Conservation (phyloP, 2,797 vertebrate genomes). For the Choloepus didactylus region DNA sequence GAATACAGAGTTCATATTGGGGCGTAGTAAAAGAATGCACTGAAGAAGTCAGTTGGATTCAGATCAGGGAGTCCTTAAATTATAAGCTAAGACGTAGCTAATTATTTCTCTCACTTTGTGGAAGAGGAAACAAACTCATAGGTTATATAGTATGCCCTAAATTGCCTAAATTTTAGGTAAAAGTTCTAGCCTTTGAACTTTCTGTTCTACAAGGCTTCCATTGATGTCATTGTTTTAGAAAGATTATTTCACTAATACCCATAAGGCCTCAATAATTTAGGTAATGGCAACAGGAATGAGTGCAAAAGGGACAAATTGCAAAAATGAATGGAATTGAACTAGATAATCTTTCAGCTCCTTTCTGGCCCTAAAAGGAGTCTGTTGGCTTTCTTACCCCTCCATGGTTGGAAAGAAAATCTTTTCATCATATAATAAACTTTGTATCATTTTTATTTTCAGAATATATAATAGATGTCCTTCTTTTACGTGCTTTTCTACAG, state of each 20-base stretch:
- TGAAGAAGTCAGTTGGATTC: not conserved
- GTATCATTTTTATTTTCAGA: constrained; percentile 48
- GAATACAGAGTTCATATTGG: constrained; percentile 10
- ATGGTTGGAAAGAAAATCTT: constrained; percentile 55
- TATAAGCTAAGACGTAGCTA: not conserved
- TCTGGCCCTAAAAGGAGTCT: not conserved
- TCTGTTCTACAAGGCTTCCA: not conserved
- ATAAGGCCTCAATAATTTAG: constrained; percentile 41
- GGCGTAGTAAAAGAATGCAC: not conserved
- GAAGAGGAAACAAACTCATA: constrained; percentile 13
- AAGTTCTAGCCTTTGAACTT: constrained; percentile 20
- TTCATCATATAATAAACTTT: not conserved
- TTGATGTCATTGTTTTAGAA: constrained; percentile 16
- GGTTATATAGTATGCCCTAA: constrained; percentile 18
- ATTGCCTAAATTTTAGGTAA: not conserved
- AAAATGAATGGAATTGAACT: constrained; percentile 53
- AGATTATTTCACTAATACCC: constrained; percentile 45
- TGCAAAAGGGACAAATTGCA: constrained; percentile 12
- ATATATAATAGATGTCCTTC: constrained; percentile 51
- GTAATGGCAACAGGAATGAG: constrained; percentile 30
- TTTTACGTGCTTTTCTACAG: constrained; percentile 84
- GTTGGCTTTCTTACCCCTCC: not conserved
- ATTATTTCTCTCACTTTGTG: not conserved
- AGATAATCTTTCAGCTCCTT: constrained; percentile 19
- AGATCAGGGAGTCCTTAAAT: constrained; percentile 17